phyloP scores from a whole-genome alignment of 2,113 vertebrate species.

The Lipophrys pholis region DNA sequence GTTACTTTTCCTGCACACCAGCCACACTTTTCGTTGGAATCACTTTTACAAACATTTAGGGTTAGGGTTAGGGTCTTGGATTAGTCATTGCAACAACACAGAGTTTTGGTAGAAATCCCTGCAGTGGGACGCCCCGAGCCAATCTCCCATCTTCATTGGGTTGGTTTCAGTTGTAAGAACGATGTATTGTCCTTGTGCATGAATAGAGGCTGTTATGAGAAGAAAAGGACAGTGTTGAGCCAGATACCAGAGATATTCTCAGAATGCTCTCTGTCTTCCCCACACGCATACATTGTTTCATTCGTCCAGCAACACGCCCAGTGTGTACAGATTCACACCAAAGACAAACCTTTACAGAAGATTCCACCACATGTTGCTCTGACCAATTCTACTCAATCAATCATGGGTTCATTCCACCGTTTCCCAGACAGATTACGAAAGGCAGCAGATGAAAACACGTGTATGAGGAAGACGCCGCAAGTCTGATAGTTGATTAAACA shows the following conservation, averaged over 20 bases:
- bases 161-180: conserved; percentile 66
- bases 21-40: conserved; percentile 4
- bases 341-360: conserved; percentile 24
- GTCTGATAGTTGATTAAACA: conserved; percentile 5
- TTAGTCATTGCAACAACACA: conserved; percentile 53
- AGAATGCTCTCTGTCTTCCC: conserved; percentile 81
- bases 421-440: conserved; percentile 41
- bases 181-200: conserved; percentile 80
- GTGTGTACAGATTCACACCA: conserved; percentile 13
- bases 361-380: not conserved
- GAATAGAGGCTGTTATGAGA: conserved; percentile 82
- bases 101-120: conserved; percentile 42
- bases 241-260: conserved; percentile 81
- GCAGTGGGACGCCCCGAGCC: conserved; percentile 17
- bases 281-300: conserved; percentile 78
- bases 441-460: conserved; percentile 37
- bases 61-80: conserved; percentile 13
- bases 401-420: conserved; percentile 31
- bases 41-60: conserved; percentile 48
- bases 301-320: conserved; percentile 44
- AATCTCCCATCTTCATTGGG: conserved; percentile 59
- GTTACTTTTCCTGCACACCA: not conserved
- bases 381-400: not conserved
- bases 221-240: conserved; percentile 84
- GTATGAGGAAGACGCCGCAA: not conserved